Base-by-base conservation (phyloP, 2,113 vertebrate genomes). In the Lathamus discolor region DNA sequence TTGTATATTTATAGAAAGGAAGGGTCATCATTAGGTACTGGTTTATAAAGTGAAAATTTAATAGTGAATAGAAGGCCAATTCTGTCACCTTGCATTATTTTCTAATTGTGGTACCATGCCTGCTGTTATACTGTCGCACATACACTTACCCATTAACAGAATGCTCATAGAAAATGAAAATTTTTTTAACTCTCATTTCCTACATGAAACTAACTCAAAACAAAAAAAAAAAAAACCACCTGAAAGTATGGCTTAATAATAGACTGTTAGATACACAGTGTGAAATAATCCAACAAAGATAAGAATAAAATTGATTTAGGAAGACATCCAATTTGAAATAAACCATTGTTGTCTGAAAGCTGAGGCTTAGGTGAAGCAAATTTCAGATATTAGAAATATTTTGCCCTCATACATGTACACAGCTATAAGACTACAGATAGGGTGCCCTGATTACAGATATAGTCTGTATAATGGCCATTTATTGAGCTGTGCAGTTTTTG, bases 401-500 rank as follows among this genome's bases (percentile, higher is more conserved):
- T 82, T 13, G 3, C 35, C 33, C 17, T 69, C 22, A 35, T 48
- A 29, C 19, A 24, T 51, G 69, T 68, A 73, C 29, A 39, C 31
- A 84, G 51, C 11, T 66, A 31, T 68, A 55, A 69, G 64, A 54
- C 43, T 33, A 31, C 11, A 91, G 52, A 24, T 19, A 57, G 43
- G 19, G 51, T 49, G 54, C 33, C 82, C 76, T 43, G 77, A 79
- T 90, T 93, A 23, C 11, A 85, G 86, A 74, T 54, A 29, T 17
- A 49, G 80, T 46, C n/a, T 88, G 24, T 49, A 17, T 52, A 76
- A 33, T 76, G 49, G 29, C 10, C 66, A 81, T 96, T 97, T 96
- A 82, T 85, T 96, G 76, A 96, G 75, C 63, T 73, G 17, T 83
- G 51, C 92, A 77, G 61, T 95, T 97, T 85, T 75, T 96, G 88